These are phyloP conservation scores for Tyrannus savana DNA, from an alignment of 2,113 vertebrate species.

Conservation along the genomic window DNA sequence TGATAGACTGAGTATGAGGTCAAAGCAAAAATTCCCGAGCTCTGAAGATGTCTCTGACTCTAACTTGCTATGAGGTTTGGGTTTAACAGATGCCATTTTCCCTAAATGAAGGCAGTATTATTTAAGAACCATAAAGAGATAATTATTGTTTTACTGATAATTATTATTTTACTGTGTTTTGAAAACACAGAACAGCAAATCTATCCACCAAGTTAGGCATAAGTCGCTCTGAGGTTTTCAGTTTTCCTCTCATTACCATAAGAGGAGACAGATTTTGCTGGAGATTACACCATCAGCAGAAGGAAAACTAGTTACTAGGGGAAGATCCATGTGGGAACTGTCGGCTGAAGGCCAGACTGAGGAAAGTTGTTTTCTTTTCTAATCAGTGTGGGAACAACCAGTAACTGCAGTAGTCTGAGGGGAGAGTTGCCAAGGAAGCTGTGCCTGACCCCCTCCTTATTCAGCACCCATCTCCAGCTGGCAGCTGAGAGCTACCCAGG, in stretches of 20 bases:
- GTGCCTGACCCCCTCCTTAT: not conserved
- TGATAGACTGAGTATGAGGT: not conserved
- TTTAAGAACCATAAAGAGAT: conserved; percentile 13
- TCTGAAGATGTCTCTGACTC: not conserved
- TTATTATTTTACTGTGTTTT: conserved; percentile 38
- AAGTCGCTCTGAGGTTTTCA: not conserved
- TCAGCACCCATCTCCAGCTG: not conserved
- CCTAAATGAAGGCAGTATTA: not conserved
- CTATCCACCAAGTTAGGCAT: not conserved
- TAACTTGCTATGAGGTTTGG: not conserved
- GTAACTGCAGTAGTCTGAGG: not conserved
- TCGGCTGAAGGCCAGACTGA: not conserved
- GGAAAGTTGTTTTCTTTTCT: conserved; percentile 10
- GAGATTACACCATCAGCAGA: not conserved
- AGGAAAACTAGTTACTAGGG: not conserved
- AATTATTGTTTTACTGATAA: conserved; percentile 26
- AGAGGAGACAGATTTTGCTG: not conserved
- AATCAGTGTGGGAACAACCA: not conserved
- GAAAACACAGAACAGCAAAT: not conserved
- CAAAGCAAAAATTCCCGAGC: not conserved
- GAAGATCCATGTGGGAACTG: not conserved
- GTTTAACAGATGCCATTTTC: not conserved
- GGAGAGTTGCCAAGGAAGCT: not conserved
- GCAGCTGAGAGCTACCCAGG: not conserved
- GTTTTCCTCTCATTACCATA: not conserved